Evolutionary conservation across 2,113 vertebrate species (phyloP), one percentile per base, ranked within the genome.

Genomic region (Odontophorus gujanensis): DNA sequence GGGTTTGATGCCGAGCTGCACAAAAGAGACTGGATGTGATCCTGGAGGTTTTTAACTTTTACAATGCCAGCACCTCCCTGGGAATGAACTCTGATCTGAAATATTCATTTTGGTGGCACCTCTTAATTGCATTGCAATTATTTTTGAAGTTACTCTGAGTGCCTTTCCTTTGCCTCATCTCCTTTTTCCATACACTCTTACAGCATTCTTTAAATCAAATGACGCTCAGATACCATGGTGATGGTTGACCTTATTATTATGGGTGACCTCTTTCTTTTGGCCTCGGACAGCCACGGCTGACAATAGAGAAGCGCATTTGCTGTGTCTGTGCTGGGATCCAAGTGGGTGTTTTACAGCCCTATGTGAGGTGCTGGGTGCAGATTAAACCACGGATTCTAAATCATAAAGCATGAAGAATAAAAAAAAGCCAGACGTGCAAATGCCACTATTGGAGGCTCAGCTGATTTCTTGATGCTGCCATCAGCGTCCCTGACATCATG

Each of bases 191-290:
- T 90, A 92, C 87, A 58, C 85, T 95, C 87, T 96, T 86, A 65
- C 36, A 92, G 82, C 62, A 62, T 97, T 90, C 96, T 96, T 96
- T 96, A 95, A 96, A 96, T 92, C 94, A 86, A 76, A 92, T 21
- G 77, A 85, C 81, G 87, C 92, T 96, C 96, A 96, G 94, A 93
- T 94, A 96, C 96, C 96, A 96, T 97, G 94, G 95, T 96, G 96
- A 95, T 97, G 73, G 93, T 95, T 96, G 96, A 96, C 94, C 93
- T 94, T 92, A 95, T 95, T 95, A 94, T 96, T 92, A 95, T 90
- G 87, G 92, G 80, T 97, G 94, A 88, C 93, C 96, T 94, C 88
- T 87, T 96, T 87, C 92, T 88, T 96, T 87, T 92, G 94, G 91
- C 96, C 83, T 87, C 63, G 1, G 91, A 95, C 89, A 95, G 80